Base-by-base conservation (phyloP, 2,888 invertebrate species). In the Chloromyia formosa region DNA sequence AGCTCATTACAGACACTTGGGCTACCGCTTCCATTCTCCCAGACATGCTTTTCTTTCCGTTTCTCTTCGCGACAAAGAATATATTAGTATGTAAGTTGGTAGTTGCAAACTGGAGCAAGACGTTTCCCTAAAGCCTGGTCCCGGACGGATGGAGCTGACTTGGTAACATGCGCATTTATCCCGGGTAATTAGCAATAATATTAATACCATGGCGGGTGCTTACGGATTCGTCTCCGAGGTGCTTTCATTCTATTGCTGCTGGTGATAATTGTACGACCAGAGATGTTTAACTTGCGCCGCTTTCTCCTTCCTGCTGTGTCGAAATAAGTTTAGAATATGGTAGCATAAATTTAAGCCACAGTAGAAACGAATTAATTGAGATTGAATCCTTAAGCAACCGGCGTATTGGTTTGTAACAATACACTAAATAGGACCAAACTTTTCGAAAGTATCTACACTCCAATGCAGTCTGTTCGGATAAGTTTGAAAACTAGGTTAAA, bases 1-100 rank as follows among this genome's bases (percentile, higher is more conserved):
- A 61, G 40, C 75, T 75, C 75, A 75, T 75, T 75, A 75, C 75
- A 40, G 75, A 62, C 61, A 71, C 75, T 71, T 71, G 62, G 62
- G 75, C 62, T 56, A 10, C 20, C 56, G 56, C 16, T 18, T 20
- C 7, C 27, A 35, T 56, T 56, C 56, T 56, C 22, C 5, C 56
- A 16, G 56, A n/a, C 56, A 20, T 20, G 5, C 56, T 16, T 53
- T 20, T 20, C 3, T 20, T 56, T 20, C 56, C 16, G 10, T 56
- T 56, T 20, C 22, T 7, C 10, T n/a, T 18, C 16, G 20, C 20
- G 10, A 20, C 56, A 10, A 18, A 10, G 10, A 18, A 56, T 3
- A 56, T 20, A 18, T 20, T 20, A 5, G 56, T 53, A 14, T 16
- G n/a, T n/a, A n/a, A 16, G 54, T n/a, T 54, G 54, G 10, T 54